Evolutionary conservation across 2,888 invertebrate genomes (phyloP), one percentile per base, ranked within the genome.

Genomic region (Apocheima hispidaria): DNA sequence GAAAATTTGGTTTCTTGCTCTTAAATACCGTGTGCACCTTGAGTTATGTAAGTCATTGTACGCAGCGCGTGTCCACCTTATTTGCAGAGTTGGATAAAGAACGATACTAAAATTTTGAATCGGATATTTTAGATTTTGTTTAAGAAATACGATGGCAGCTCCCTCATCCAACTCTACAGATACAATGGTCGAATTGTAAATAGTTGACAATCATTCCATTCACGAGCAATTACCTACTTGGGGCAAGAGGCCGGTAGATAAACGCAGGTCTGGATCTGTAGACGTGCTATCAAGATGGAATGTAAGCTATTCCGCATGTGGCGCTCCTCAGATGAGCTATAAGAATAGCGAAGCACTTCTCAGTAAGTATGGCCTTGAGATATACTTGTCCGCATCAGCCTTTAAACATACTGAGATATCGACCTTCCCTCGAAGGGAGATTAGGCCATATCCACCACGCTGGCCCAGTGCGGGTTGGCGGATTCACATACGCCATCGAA

Each of bases 221-320:
- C 65, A 64, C 23, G 35, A 26, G 38, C 71, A 68, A 70, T 72
- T 72, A 70, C 63, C 62, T 68, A 72, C 60, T 72, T 69, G 60
- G 68, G 30, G 33, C 49, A 50, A 61, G 58, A 46, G 63, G 50
- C 43, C 40, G 46, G 56, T 35, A 54, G 56, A 50, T 57, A 50
- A 51, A 36, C 50, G 46, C 28, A 12, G 36, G 49, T 21, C 28
- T 30, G 49, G 35, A 4, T 10, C 21, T 2, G 4, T 14, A 14
- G 14, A 21, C 9, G 18, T 7, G 5, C 14, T 35, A 35, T 6
- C 35, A 14, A 4, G 10, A n/a, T 21, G 21, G 44, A 44, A 44
- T 44, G 26, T 44, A 23, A 16, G 23, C 44, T 28, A 28, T 9
- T 44, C 0, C 7, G n/a, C n/a, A n/a, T n/a, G n/a, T n/a, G n/a